Evolutionary conservation across 2,113 vertebrate species (phyloP), one percentile per base, ranked within the genome.

Genomic region (Cervus canadensis): DNA sequence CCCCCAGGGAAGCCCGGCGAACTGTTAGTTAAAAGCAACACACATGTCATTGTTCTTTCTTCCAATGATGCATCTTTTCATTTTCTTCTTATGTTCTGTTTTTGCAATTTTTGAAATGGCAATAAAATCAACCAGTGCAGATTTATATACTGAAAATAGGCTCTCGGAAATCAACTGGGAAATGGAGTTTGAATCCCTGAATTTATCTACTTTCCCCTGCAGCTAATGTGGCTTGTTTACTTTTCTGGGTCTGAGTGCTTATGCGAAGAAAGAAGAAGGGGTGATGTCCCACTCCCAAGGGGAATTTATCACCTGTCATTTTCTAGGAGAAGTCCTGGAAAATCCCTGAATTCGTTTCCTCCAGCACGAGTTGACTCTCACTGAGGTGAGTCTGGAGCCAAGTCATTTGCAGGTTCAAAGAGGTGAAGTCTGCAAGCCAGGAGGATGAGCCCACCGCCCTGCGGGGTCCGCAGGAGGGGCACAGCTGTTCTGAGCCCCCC

Each of bases 61-160:
- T 6, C 48, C 33, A 91, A 40, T 56, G 54, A 91, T 30, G 36
- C 57, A 74, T 74, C 50, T 88, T 91, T 93, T 45, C 45, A 64
- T 15, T 52, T 64, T 8, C 52, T 52, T 11, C 40, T 40, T 78
- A 45, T 33, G 82, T 89, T 97, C 92, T 91, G 30, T 21, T 88
- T 97, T 86, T 84, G 54, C 76, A 76, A 21, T 45, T 95, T 93
- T 95, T 86, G 57, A 91, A 92, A 82, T 74, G 56, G 76, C 83
- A 93, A 89, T 83, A 96, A 88, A 78, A 78, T 36, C 56, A 94
- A 86, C 45, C 71, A 36, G 45, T n/a, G 7, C 76, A 94, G 92
- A 95, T 95, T 95, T 96, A 97, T 87, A 91, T 52, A 89, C 76
- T 26, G 36, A 92, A 96, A 97, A 82, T 12, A 87, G 19, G 36